A percentile compares a stretch with the other conserved stretches of the same genome.
phyloP scores from a whole-genome alignment of 2,888 invertebrate species.

The Perithous albicinctus region DNA sequence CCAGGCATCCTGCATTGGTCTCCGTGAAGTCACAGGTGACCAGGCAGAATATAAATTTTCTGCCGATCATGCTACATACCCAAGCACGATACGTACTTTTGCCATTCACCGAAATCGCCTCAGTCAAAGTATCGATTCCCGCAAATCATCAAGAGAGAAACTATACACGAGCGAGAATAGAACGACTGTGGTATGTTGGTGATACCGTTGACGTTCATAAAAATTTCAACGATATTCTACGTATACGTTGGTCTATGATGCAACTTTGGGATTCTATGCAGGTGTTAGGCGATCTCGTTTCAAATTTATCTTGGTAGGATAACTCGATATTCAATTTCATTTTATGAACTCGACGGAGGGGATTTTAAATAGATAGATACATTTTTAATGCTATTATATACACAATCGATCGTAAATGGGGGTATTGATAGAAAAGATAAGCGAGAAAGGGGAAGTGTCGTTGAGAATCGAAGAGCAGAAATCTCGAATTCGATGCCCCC shows the following conservation, averaged over 20 bases:
- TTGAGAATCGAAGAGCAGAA: constrained; percentile 26
- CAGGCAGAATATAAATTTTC: constrained; percentile 7
- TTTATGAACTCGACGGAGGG: not conserved
- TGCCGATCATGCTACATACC: not conserved
- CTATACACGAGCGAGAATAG: not conserved
- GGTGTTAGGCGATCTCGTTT: not conserved
- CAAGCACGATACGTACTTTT: not conserved
- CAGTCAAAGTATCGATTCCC: constrained; percentile 2
- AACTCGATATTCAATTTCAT: constrained; percentile 39
- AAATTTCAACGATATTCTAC: constrained; percentile 26
- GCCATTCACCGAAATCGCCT: constrained; percentile 6
- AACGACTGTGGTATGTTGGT: not conserved
- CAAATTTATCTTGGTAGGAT: not conserved
- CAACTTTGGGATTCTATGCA: not conserved
- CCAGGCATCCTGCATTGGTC: not conserved
- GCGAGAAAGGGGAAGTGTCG: not conserved
- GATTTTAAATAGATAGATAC: constrained; percentile 9
- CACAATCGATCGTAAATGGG: constrained; percentile 18
- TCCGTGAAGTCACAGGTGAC: not conserved
- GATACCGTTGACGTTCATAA: constrained; percentile 12
- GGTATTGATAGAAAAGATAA: constrained; percentile 5
- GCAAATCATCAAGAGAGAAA: not conserved
- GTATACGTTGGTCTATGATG: not conserved
- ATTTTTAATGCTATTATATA: constrained; percentile 14
- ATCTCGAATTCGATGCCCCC: constrained; percentile 33